Percentiles rank a stretch among this genome's conserved stretches.
Evolutionary conservation across 2,113 vertebrate species (phyloP).

Genomic region (Alligator sinensis): DNA sequence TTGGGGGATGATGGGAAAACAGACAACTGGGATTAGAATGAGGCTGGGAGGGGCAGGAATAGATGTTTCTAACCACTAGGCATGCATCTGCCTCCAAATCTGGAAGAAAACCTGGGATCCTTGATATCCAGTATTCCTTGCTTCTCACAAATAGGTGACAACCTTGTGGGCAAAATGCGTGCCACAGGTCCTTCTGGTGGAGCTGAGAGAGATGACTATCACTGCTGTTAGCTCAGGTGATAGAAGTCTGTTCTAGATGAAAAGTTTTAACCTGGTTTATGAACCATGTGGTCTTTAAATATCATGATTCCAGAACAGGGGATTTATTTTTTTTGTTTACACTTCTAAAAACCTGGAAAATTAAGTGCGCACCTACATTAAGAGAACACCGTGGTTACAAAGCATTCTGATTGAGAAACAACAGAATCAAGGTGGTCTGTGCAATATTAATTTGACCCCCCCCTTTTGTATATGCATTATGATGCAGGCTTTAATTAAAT

Average conservation of each 20-base stretch:
- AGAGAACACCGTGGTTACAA: background rate
- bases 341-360: background rate
- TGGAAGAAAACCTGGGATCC: background rate
- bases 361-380: background rate
- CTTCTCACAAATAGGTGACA: background rate
- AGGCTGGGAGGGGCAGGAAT: background rate
- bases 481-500: background rate
- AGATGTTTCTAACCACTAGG: background rate
- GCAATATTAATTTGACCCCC: background rate
- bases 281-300: background rate
- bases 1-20: too few species aligned
- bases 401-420: background rate
- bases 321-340: background rate
- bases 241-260: background rate
- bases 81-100: background rate
- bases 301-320: too few species aligned
- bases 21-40: background rate
- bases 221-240: background rate
- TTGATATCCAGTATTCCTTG: background rate
- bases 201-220: background rate
- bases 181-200: background rate
- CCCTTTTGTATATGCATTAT: background rate
- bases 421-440: background rate
- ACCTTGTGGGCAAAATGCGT: background rate
- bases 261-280: background rate